A percentile compares a stretch with the other conserved stretches of the same genome.
Evolutionary conservation across 2,797 vertebrate species (phyloP).

Genomic region (Paedocypris micromegethes): DNA sequence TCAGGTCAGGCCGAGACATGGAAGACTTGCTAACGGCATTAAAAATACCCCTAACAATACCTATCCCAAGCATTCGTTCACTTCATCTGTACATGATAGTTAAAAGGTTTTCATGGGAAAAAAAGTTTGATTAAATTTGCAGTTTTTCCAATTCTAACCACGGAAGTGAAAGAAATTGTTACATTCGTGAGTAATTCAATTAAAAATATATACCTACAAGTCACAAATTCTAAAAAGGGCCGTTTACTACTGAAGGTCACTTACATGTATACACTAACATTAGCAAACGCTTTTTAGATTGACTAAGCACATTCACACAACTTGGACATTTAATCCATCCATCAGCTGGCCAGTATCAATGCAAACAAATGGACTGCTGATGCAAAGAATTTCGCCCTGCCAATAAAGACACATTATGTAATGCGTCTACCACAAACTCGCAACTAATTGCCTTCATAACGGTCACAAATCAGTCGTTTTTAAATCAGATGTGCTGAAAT

Average conservation of each 20-base stretch:
- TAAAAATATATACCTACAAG: background rate
- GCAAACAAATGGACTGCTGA: constrained; percentile 35
- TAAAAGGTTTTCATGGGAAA: no score
- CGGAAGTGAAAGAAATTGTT: no score
- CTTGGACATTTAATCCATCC: constrained; percentile 15
- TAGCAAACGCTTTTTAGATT: constrained; percentile 27
- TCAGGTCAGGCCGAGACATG: constrained; percentile 12
- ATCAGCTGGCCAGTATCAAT: constrained; percentile 18
- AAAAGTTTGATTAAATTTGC: no score
- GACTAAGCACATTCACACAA: constrained; percentile 15
- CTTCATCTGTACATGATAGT: no score
- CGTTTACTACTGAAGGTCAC: no score
- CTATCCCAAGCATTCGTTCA: no score
- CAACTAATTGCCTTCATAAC: constrained; percentile 23
- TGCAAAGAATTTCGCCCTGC: constrained; percentile 2
- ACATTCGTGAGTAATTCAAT: background rate
- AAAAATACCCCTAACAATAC: no score
- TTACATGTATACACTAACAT: background rate
- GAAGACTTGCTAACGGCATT: background rate
- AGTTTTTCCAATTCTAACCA: no score
- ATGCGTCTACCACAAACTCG: constrained; percentile 6
- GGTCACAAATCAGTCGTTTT: constrained; percentile 1
- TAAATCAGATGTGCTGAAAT: background rate
- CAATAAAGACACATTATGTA: constrained; percentile 29
- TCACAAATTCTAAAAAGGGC: no score